Percentiles rank a stretch among this genome's conserved stretches.
Conservation (phyloP, 2,888 invertebrate species). For the Zootermopsis nevadensis region DNA sequence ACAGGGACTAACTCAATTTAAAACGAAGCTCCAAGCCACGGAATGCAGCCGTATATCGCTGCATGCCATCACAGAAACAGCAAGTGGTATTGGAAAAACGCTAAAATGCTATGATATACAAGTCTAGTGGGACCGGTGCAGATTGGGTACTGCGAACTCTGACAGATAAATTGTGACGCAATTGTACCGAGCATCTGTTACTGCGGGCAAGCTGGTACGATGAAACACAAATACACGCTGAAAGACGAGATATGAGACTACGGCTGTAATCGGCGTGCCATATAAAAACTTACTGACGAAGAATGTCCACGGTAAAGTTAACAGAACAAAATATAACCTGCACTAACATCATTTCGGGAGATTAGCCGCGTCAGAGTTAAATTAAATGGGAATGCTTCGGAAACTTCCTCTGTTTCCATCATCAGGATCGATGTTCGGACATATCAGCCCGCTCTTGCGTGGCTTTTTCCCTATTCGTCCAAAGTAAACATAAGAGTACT, state of each 20-base stretch:
- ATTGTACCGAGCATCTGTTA: background rate
- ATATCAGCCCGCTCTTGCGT: no score
- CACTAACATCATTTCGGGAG: no score
- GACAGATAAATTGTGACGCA: slow-evolving; percentile 15
- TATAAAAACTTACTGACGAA: no score
- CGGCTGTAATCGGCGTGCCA: background rate
- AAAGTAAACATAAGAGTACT: no score
- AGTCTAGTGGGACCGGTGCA: slow-evolving; percentile 12
- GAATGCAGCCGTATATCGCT: background rate
- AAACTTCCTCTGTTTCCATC: no score
- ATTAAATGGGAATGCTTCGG: no score
- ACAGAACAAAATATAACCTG: no score
- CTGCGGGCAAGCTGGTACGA: background rate
- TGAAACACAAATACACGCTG: background rate
- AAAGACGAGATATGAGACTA: background rate
- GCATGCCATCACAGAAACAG: background rate
- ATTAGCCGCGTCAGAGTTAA: no score
- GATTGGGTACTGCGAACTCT: background rate
- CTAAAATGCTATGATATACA: background rate
- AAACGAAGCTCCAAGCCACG: background rate
- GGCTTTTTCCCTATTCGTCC: no score
- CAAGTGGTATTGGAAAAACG: background rate
- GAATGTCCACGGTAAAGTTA: no score
- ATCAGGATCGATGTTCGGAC: no score
- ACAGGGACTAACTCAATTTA: background rate